These are phyloP conservation scores for Nomia melanderi DNA, from an alignment of 1,140 invertebrate genomes.

Conservation along the genomic window DNA sequence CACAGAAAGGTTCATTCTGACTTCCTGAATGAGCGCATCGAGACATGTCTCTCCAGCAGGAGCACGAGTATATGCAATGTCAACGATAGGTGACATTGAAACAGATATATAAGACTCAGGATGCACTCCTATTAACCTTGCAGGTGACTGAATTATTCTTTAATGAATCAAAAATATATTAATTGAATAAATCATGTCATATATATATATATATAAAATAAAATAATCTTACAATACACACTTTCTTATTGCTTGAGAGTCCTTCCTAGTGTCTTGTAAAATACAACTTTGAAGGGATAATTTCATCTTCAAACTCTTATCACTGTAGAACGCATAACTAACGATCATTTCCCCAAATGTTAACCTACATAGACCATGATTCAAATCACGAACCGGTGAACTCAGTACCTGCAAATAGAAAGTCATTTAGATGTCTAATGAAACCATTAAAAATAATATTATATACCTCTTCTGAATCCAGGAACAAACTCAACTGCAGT, in stretches of 20 bases:
- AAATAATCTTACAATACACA: constrained; percentile 69
- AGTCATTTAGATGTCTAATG: background rate
- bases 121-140: constrained; percentile 82
- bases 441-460: too few species aligned
- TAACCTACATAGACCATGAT: constrained; percentile 87
- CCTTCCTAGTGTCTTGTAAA: constrained; percentile 88
- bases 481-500: constrained; percentile 86
- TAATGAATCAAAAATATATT: constrained; percentile 53
- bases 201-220: background rate
- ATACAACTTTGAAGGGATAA: constrained; percentile 86
- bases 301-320: constrained; percentile 87
- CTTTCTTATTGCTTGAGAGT: constrained; percentile 84
- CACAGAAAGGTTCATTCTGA: constrained; percentile 87
- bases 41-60: constrained; percentile 84
- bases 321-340: constrained; percentile 85
- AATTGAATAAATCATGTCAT: background rate
- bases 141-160: constrained; percentile 87
- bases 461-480: constrained; percentile 86
- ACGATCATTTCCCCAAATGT: constrained; percentile 86
- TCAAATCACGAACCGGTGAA: constrained; percentile 87
- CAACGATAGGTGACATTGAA: constrained; percentile 85
- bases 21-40: constrained; percentile 87
- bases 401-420: constrained; percentile 82
- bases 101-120: constrained; percentile 83
- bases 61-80: constrained; percentile 84